Percentiles rank a stretch among this genome's conserved stretches.
Evolutionary conservation across 2,113 vertebrate genomes (phyloP).

Genomic region (Gobio gobio): DNA sequence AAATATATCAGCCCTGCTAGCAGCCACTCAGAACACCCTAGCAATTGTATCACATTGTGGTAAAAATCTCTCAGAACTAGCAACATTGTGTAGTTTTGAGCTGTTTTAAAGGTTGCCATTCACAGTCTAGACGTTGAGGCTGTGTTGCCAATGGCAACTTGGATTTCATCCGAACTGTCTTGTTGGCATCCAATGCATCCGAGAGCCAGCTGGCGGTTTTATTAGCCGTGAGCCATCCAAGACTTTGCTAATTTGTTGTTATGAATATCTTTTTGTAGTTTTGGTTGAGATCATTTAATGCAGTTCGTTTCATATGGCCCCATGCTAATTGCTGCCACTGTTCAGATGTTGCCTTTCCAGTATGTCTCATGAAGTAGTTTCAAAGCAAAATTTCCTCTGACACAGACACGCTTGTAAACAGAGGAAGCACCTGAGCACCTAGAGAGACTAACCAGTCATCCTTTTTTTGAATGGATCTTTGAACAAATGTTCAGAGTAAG

Average conservation of each 20-base stretch:
- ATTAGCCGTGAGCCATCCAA: neutral
- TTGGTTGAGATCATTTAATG: neutral
- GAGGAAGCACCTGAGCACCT: neutral
- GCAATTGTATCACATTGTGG: neutral
- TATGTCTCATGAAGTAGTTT: neutral
- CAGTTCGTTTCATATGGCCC: neutral
- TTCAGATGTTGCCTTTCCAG: neutral
- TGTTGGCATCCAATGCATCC: neutral
- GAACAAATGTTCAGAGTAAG: neutral
- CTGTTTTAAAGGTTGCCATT: slow-evolving; percentile 20
- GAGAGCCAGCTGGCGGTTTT: neutral
- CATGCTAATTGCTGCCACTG: neutral
- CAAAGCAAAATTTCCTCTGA: neutral
- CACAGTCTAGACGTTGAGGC: neutral
- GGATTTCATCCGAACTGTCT: neutral
- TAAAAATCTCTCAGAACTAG: neutral
- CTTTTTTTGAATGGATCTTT: neutral
- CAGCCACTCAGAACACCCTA: neutral
- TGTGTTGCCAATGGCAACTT: slow-evolving; percentile 24
- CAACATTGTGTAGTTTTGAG: neutral
- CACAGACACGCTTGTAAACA: neutral
- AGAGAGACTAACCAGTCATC: neutral
- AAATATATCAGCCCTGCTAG: neutral
- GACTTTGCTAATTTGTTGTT: neutral
- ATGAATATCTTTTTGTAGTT: neutral